Base-by-base conservation (phyloP, 1,140 invertebrate species). In the Euura lappo region DNA sequence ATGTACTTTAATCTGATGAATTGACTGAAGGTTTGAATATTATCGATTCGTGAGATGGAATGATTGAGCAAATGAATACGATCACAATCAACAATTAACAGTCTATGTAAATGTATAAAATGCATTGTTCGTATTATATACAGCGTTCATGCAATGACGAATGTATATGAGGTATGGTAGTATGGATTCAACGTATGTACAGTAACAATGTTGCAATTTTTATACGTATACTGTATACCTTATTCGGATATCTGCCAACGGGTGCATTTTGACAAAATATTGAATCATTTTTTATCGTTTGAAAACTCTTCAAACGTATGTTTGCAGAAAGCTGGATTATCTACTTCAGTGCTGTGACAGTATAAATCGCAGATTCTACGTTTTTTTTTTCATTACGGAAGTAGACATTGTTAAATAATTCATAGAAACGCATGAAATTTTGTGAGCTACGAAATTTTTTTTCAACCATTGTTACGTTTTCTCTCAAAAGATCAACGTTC, bases 211-310 rank as follows among this genome's bases (percentile, higher is more conserved):
- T 72, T 71, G 13, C 66, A 60, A 68, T 69, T 71, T 74, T 73
- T 10, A 71, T 65, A 68, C 13, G 4, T 60, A 60, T 60, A 60
- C 51, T 60, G 51, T 79, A 79, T 84, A 84, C 80, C 83, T 85
- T 82, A 82, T 73, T 84, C 80, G 74, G 75, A 77, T 76, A 82
- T 75, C 84, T 83, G 84, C 83, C 81, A 77, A 76, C 65, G 79
- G 74, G 75, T 78, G 82, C 84, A 76, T 84, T 80, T 80, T 67
- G 76, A 83, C 70, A 83, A 71, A 84, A 85, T 75, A 78, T 76
- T 75, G 51, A 72, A 64, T 69, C 28, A 28, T 76, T 64, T 78
- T 74, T 71, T 76, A 74, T 74, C 72, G 74, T 45, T 65, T 42
- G 44, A 67, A 47, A 28, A 28, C 28, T 28, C 28, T 28, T 28